A percentile compares a stretch with the other conserved stretches of the same genome.
phyloP scores from a whole-genome alignment of 2,797 vertebrate species.

The Syngnathus acus region DNA sequence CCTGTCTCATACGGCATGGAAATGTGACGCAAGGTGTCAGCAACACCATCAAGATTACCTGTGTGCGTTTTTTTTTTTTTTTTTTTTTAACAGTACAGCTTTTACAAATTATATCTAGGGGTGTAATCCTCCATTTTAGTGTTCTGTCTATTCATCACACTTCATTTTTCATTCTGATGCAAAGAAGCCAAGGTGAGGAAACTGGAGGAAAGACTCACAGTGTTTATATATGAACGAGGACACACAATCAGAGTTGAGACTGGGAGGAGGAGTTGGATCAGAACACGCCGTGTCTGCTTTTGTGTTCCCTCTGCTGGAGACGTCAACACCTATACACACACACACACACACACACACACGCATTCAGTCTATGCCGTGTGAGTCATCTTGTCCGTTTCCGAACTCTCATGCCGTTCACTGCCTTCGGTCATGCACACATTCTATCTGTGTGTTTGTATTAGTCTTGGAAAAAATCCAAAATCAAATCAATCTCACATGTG shows the following conservation, averaged over 20 bases:
- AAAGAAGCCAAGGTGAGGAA: constrained; percentile 65
- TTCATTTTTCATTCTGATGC: constrained; percentile 56
- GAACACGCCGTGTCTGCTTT: constrained; percentile 12
- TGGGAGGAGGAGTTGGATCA: constrained; percentile 19
- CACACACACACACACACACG: neutral
- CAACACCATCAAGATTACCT: constrained; percentile 59
- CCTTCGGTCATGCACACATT: too few relatives aligned
- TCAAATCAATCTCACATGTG: constrained; percentile 68
- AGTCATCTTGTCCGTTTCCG: too few relatives aligned
- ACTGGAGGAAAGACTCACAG: constrained; percentile 57
- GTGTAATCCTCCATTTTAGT: constrained; percentile 64
- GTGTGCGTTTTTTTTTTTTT: constrained; percentile 51
- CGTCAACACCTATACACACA: constrained; percentile 1
- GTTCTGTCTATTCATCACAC: constrained; percentile 64
- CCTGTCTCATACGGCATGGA: constrained; percentile 53
- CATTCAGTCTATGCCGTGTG: neutral
- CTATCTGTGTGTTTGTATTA: constrained; percentile 2
- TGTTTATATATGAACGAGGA: constrained; percentile 58
- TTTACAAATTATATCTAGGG: constrained; percentile 64
- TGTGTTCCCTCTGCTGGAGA: constrained; percentile 8
- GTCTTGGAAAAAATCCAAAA: constrained; percentile 48
- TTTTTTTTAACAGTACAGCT: constrained; percentile 62
- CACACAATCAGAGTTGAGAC: constrained; percentile 30
- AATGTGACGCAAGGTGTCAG: constrained; percentile 66
- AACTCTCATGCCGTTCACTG: too few relatives aligned